Evolutionary conservation across 2,888 invertebrate species (phyloP).

Genomic region (Rhingia rostrata): DNA sequence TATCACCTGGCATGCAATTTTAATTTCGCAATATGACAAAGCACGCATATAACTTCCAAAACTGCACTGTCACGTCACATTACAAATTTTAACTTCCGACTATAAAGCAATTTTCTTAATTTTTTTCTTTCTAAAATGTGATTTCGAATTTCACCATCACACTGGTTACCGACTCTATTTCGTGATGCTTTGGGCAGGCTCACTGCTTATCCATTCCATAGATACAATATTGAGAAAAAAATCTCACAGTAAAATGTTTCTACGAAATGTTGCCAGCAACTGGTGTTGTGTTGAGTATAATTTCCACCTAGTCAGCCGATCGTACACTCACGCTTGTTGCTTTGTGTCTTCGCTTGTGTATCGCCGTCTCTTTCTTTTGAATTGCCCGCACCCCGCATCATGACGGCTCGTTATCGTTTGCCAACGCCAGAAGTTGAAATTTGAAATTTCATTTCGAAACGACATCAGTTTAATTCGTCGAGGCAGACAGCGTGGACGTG

Average conservation of each 20-base stretch:
- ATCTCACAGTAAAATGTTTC: slow-evolving; percentile 35
- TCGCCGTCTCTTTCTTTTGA: slow-evolving; percentile 38
- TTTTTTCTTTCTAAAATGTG: slow-evolving; percentile 47
- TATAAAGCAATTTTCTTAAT: slow-evolving; percentile 36
- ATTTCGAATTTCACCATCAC: slow-evolving; percentile 27
- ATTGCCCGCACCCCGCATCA: slow-evolving; percentile 24
- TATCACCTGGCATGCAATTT: slow-evolving; percentile 1
- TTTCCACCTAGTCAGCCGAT: slow-evolving; percentile 7
- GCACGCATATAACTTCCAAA: slow-evolving; percentile 9
- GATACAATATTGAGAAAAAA: slow-evolving; percentile 9
- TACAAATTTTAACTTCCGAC: neutral
- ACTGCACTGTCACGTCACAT: slow-evolving; percentile 9
- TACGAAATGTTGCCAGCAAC: slow-evolving; percentile 30
- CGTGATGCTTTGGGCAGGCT: neutral
- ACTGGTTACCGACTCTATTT: neutral
- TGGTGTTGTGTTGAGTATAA: neutral
- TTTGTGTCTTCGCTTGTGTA: slow-evolving; percentile 4
- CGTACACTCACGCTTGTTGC: slow-evolving; percentile 1
- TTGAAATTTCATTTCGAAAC: slow-evolving; percentile 66
- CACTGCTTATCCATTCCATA: neutral
- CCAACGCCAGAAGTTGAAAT: slow-evolving; percentile 62
- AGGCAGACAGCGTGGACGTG: slow-evolving; percentile 57
- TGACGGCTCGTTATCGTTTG: slow-evolving; percentile 6
- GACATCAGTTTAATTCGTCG: slow-evolving; percentile 65
- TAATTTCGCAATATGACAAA: slow-evolving; percentile 21